A percentile compares a stretch with the other conserved stretches of the same genome.
These are phyloP conservation scores for Torymus texanus DNA, from an alignment of 2,888 invertebrate species.

Conservation along the genomic window DNA sequence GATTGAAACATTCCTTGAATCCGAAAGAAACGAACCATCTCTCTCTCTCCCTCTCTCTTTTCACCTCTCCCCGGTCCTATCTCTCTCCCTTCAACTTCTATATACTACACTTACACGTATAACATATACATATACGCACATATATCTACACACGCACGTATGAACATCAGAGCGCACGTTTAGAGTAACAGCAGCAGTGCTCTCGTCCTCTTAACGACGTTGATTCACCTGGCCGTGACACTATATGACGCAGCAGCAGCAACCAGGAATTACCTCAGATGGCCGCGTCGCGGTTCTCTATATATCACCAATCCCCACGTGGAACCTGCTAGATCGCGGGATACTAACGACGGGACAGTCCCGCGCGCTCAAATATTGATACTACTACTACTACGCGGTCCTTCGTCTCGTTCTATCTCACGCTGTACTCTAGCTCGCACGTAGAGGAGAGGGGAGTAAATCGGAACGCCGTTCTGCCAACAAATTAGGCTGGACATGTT, in stretches of 20 bases:
- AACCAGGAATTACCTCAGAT: conserved; percentile 42
- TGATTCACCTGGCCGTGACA: conserved; percentile 37
- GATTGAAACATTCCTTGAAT: conserved; percentile 76
- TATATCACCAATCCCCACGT: neutral
- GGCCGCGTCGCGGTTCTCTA: neutral
- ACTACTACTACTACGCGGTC: conserved; percentile 56
- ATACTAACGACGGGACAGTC: conserved; percentile 57
- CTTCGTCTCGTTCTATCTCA: conserved; percentile 25
- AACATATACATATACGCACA: neutral
- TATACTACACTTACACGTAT: neutral
- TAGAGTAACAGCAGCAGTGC: conserved; percentile 12
- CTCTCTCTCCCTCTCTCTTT: conserved; percentile 43
- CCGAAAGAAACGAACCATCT: conserved; percentile 74
- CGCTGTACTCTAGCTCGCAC: neutral
- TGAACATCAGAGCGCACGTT: conserved; percentile 1
- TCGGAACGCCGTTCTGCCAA: conserved; percentile 65
- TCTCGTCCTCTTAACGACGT: conserved; percentile 35
- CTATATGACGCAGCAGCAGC: conserved; percentile 4
- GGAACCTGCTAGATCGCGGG: neutral
- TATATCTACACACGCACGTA: neutral
- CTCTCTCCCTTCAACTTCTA: conserved; percentile 9
- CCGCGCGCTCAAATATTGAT: conserved; percentile 70
- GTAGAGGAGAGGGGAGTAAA: conserved; percentile 57
- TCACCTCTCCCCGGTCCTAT: conserved; percentile 37
- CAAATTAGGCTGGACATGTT: conserved; percentile 67